Base-by-base conservation (phyloP, 2,797 vertebrate genomes). In the Falco naumanni region DNA sequence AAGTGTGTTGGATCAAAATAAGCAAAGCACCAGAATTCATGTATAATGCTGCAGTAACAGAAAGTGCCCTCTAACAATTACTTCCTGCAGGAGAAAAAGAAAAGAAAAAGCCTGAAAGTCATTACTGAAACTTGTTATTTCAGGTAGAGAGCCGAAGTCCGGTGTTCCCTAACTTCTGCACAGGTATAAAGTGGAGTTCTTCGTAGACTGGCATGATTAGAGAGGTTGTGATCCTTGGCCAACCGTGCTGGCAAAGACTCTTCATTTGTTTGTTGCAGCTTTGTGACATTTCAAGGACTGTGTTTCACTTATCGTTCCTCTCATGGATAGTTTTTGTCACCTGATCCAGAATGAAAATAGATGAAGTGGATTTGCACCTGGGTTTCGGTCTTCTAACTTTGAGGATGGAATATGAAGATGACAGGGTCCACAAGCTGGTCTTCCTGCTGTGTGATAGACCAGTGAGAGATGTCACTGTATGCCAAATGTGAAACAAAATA, bases 141-240 rank as follows among this genome's bases (percentile, higher is more conserved):
- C 20, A 37, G 29, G 34, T 26, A 66, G 26, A 41, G 16, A 25
- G 16, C 28, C 64, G 71, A 63, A 66, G 21, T n/a, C 41, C 37
- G 11, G 56, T 92, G 22, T 31, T 84, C 29, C 74, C n/a, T 26
- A 13, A 6, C 37, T 59, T 82, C 48, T 71, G 48, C 22, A 68
- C 22, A 60, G 15, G 34, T 72, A 3, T 24, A 45, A 71, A 75
- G 25, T 39, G 3, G 39, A 93, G 31, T 45, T 83, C 43, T 51
- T 29, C 0, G 0, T 19, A 71, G 18, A 39, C 5, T 61, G 28
- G 29, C 4, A 8, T 24, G 17, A 29, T 71, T 65, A 56, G 19
- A 84, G 29, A 61, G 10, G 39, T n/a, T 24, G 4, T 72, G 47
- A 41, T 86, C 37, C 31, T 72, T 89, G 57, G 51, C 60, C 65